Conservation (phyloP, 1,140 invertebrate genomes). For the Colletes gigas region DNA sequence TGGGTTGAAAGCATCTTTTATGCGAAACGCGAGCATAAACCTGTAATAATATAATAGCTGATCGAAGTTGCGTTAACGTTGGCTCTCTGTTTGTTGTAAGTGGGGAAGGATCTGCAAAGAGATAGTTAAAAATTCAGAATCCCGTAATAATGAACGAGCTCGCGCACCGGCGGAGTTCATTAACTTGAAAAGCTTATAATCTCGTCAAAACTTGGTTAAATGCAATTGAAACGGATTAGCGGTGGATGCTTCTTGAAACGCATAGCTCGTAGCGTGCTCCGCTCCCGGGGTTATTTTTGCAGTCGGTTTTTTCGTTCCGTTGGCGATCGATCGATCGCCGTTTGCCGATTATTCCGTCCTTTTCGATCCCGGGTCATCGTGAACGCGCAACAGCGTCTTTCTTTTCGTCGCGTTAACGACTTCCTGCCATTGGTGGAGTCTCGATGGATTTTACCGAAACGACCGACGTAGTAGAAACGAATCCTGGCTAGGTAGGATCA, state of each 20-base stretch:
- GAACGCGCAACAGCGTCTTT: no score
- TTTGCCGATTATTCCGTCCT: background rate
- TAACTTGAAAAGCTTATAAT: background rate
- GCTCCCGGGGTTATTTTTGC: background rate
- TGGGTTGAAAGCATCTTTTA: no score
- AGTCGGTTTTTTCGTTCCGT: no score
- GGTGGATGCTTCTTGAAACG: background rate
- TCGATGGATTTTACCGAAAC: background rate
- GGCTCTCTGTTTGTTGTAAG: background rate
- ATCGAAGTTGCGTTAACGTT: background rate
- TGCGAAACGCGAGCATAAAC: no score
- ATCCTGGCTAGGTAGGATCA: background rate
- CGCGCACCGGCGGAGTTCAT: background rate
- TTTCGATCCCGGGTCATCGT: no score
- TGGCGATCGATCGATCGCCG: background rate
- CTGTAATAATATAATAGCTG: background rate
- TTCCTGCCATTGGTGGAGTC: background rate
- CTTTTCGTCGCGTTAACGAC: background rate
- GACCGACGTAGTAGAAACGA: background rate
- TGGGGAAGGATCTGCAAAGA: background rate
- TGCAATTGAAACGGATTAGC: constrained; percentile 2
- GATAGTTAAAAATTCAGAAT: background rate
- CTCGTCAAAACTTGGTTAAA: background rate
- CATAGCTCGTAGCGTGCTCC: background rate
- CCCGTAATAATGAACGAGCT: background rate